phyloP scores from a whole-genome alignment of 2,113 vertebrate genomes.

The Nycticorax nycticorax region DNA sequence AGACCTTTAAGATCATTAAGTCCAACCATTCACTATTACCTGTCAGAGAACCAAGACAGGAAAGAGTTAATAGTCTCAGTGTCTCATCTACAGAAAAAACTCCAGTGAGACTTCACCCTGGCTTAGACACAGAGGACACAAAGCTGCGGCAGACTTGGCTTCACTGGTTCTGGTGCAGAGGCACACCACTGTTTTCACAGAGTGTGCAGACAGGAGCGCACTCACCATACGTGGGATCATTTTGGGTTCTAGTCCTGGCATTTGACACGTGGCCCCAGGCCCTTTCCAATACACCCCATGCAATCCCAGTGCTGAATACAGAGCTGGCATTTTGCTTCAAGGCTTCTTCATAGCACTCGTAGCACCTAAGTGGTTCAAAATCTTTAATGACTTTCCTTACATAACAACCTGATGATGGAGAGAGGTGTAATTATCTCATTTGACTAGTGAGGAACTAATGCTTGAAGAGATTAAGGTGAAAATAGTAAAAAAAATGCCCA shows the following conservation, averaged over 20 bases:
- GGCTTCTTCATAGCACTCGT: not conserved
- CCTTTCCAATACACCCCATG: not conserved
- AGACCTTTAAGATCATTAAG: too few relatives aligned
- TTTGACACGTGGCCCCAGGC: accelerated
- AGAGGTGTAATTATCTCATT: conserved; percentile 24
- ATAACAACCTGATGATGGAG: conserved; percentile 1
- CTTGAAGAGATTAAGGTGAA: conserved; percentile 5
- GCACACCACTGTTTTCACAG: not conserved
- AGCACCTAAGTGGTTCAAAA: not conserved
- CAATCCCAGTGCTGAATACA: not conserved
- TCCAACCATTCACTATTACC: not conserved
- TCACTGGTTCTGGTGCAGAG: not conserved
- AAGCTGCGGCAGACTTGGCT: not conserved
- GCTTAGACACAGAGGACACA: not conserved
- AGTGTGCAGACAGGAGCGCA: not conserved
- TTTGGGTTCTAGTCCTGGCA: not conserved
- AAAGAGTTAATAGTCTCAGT: not conserved
- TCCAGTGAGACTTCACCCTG: not conserved
- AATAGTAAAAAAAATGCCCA: not conserved
- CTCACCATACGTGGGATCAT: not conserved
- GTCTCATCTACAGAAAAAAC: not conserved
- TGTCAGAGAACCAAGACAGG: not conserved
- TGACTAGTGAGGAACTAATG: not conserved
- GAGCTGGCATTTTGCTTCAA: not conserved
- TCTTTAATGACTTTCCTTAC: not conserved